These are phyloP conservation scores for Remorina albescens DNA, from an alignment of 2,797 vertebrate species.

Conservation along the genomic window DNA sequence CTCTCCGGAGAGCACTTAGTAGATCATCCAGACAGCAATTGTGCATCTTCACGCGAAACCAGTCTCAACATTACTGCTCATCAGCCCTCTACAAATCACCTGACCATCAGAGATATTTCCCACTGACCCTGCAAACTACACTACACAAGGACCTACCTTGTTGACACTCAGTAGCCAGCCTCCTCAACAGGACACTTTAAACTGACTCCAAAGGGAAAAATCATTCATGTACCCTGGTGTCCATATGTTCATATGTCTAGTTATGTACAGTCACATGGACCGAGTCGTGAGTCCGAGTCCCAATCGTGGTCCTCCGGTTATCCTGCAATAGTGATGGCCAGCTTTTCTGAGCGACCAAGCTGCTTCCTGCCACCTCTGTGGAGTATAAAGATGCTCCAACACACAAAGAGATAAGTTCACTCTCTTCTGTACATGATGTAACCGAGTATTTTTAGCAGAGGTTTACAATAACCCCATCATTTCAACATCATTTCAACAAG, in stretches of 20 bases:
- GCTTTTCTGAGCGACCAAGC: conserved; percentile 34
- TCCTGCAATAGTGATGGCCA: conserved; percentile 32
- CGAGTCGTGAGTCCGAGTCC: conserved; percentile 13
- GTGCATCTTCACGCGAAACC: conserved; percentile 9
- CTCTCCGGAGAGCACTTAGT: conserved; percentile 73
- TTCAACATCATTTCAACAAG: conserved; percentile 43
- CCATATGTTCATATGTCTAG: conserved; percentile 33
- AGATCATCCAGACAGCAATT: conserved; percentile 30
- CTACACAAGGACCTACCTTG: conserved; percentile 37
- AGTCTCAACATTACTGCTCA: background rate
- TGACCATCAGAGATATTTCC: background rate
- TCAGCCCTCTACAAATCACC: background rate
- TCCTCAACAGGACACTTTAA: conserved; percentile 59
- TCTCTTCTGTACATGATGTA: conserved; percentile 32
- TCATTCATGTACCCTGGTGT: conserved; percentile 52
- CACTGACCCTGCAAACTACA: conserved; percentile 23
- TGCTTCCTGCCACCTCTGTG: conserved; percentile 54
- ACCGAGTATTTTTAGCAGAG: conserved; percentile 39
- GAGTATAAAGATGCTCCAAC: conserved; percentile 26
- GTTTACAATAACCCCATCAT: conserved; percentile 9
- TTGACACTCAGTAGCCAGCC: conserved; percentile 10
- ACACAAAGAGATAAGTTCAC: conserved; percentile 14
- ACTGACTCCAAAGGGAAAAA: conserved; percentile 74
- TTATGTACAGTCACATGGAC: conserved; percentile 2
- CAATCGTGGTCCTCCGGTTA: background rate